A percentile compares a stretch with the other conserved stretches of the same genome.
phyloP scores from a whole-genome alignment of 2,113 vertebrate species.

The Phaethornis superciliosus region DNA sequence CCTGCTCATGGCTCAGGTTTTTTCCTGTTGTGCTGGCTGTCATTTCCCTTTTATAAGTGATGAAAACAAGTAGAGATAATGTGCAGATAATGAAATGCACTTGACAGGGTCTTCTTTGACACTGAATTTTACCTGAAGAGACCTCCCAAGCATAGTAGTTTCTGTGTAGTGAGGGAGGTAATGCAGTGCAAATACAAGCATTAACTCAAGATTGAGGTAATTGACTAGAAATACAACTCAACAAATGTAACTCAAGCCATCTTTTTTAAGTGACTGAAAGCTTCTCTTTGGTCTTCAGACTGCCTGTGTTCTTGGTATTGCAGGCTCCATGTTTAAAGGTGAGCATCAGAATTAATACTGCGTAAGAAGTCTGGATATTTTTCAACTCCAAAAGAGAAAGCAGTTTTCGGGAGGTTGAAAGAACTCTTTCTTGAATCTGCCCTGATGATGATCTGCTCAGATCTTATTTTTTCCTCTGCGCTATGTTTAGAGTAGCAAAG shows the following conservation, averaged over 20 bases:
- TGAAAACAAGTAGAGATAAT: constrained; percentile 23
- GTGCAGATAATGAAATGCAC: neutral
- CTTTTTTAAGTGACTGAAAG: neutral
- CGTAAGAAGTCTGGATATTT: neutral
- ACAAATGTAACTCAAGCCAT: neutral
- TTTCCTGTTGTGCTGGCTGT: constrained; percentile 65
- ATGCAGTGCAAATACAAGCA: neutral
- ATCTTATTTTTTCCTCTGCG: constrained; percentile 32
- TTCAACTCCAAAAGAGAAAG: neutral
- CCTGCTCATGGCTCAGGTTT: constrained; percentile 61
- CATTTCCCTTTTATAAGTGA: constrained; percentile 46
- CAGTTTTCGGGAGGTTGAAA: neutral
- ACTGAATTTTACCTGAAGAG: neutral
- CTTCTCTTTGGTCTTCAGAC: neutral
- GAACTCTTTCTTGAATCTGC: constrained; percentile 30
- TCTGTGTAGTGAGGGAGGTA: neutral
- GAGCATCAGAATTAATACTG: neutral
- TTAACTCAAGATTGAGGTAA: neutral
- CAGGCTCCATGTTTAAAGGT: neutral
- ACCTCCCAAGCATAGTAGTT: neutral
- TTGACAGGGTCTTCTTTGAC: neutral
- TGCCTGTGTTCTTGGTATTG: neutral
- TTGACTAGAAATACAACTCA: neutral
- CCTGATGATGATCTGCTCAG: constrained; percentile 6
- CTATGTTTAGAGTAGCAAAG: constrained; percentile 61